Evolutionary conservation across 2,797 vertebrate species (phyloP), one percentile per base, ranked within the genome.

Genomic region (Acrossocheilus wenchowensis): DNA sequence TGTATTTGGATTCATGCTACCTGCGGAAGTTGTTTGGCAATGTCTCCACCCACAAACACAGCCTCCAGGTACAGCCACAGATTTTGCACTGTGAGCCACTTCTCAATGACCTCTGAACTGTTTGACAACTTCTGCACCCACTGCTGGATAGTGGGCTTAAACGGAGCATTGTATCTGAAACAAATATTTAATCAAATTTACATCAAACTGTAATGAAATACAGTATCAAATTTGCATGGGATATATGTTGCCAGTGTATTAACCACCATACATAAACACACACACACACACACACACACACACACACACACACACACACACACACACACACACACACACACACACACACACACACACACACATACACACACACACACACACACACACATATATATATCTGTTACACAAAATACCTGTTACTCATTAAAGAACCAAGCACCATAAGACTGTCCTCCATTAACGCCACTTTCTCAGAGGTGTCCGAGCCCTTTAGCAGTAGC

Each of bases 51-150:
- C 85, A 97, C 95, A 88, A 97, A 97, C 82, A 97, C 96, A 8
- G 97, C 97, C 93, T 97, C 97, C 73, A 97, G 94, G 88, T 97
- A 97, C 93, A 97, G 95, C 97, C 97, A 97, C 34, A 97, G 96
- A 91, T 97, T 97, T 78, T 97, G 96, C 15, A 97, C 96, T 0
- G 91, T 96, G 86, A 96, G 45, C 96, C 96, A 97, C 87, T 95
- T 96, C 92, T 97, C 96, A 11, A 96, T 95, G 85, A 96, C 94
- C 91, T 97, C 97, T 2, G 94, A 95, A 77, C 96, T 96, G 92
- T 92, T 96, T 85, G 96, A 96, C 64, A 97, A 89, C 75, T 96
- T 97, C 82, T 96, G 96, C 3, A 97, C 94, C 96, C 96, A 97
- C 36, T 95, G 94, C 83, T 97, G 96, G 91, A 97, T 95, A 71